phyloP scores from a whole-genome alignment of 2,113 vertebrate species.

The human region GRCh38 chr4:93873501-93874000 shows the following conservation, averaged over 20 bases:
- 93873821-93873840: neutral
- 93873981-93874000: neutral
- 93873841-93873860: neutral
- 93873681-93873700: constrained; percentile 21
- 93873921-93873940: neutral
- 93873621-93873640: neutral
- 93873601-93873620: neutral
- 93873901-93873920: neutral
- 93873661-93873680: neutral
- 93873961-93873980: neutral
- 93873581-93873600: neutral
- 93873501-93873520: neutral
- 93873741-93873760: neutral
- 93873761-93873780: neutral
- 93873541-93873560: neutral
- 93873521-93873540: neutral
- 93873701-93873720: neutral
- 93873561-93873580: neutral
- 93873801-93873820: neutral
- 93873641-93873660: neutral
- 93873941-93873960: neutral
- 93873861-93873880: neutral
- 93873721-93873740: constrained; percentile 1
- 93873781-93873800: neutral
- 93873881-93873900: neutral